These are phyloP conservation scores for Neogobius melanostomus DNA, from an alignment of 2,113 vertebrate species.

Conservation along the genomic window DNA sequence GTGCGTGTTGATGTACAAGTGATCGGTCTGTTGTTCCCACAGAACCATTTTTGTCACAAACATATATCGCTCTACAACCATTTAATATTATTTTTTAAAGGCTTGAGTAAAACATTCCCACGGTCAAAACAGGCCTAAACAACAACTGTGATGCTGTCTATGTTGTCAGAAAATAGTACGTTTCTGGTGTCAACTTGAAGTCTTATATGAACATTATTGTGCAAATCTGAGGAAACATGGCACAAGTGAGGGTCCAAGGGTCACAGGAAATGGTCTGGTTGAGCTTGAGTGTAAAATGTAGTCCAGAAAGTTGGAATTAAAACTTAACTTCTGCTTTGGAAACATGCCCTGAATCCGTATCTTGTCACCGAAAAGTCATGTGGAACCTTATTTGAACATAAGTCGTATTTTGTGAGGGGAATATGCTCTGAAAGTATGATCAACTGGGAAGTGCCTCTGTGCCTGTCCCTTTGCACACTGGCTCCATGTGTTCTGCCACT, in stretches of 20 bases:
- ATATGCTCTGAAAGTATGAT: background rate
- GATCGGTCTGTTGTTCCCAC: slow-evolving; percentile 51
- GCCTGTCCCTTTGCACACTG: slow-evolving; percentile 26
- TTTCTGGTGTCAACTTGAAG: too few species aligned
- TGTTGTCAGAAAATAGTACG: too few species aligned
- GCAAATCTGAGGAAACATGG: too few species aligned
- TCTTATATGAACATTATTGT: too few species aligned
- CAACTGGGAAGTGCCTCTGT: background rate
- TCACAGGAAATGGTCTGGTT: too few species aligned
- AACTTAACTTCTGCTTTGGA: background rate
- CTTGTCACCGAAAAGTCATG: background rate
- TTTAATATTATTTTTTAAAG: too few species aligned
- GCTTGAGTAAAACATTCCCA: too few species aligned
- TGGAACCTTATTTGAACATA: background rate
- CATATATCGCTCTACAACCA: background rate
- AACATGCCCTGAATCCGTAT: background rate
- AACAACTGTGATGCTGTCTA: too few species aligned
- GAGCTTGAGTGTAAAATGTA: background rate
- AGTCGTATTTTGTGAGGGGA: background rate
- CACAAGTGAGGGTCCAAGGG: too few species aligned
- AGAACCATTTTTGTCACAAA: slow-evolving; percentile 40
- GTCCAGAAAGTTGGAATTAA: background rate
- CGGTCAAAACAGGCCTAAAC: too few species aligned
- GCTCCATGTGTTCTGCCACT: slow-evolving; percentile 46
- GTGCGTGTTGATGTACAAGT: slow-evolving; percentile 39